phyloP scores from a whole-genome alignment of 2,797 vertebrate genomes.

The Meriones psammophilus region DNA sequence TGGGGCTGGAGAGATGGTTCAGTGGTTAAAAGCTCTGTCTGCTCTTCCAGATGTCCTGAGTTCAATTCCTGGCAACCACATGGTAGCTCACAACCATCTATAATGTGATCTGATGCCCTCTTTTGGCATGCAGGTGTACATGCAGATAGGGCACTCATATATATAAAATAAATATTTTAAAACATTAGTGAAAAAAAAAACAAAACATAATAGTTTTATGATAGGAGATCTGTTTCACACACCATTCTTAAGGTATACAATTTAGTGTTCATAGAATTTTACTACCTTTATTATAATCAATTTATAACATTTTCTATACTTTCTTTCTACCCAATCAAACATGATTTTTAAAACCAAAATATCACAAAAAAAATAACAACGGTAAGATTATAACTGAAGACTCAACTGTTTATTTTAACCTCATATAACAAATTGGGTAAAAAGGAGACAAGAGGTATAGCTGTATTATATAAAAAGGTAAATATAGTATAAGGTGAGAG shows the following conservation, averaged over 20 bases:
- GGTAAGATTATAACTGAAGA: not conserved
- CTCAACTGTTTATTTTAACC: not conserved
- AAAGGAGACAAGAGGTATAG: not conserved
- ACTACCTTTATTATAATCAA: not conserved
- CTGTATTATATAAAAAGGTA: not conserved
- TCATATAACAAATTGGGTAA: not conserved
- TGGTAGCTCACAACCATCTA: no score
- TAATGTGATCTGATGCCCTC: no score
- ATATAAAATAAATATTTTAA: no score
- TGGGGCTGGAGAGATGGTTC: not conserved
- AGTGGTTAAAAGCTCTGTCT: no score
- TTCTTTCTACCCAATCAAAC: not conserved
- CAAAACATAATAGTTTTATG: no score
- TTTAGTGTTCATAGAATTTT: slow-evolving; percentile 1
- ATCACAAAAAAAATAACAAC: not conserved
- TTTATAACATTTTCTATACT: slow-evolving; percentile 17
- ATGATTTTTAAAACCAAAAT: not conserved
- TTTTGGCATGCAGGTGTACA: no score
- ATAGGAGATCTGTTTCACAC: not conserved
- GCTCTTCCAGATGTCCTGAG: no score
- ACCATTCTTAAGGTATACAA: not conserved
- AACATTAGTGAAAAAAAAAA: no score
- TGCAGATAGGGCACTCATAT: no score
- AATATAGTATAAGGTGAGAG: not conserved
- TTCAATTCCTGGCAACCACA: no score